Evolutionary conservation across 2,888 invertebrate species (phyloP).

Genomic region (Mythimna lalbum): DNA sequence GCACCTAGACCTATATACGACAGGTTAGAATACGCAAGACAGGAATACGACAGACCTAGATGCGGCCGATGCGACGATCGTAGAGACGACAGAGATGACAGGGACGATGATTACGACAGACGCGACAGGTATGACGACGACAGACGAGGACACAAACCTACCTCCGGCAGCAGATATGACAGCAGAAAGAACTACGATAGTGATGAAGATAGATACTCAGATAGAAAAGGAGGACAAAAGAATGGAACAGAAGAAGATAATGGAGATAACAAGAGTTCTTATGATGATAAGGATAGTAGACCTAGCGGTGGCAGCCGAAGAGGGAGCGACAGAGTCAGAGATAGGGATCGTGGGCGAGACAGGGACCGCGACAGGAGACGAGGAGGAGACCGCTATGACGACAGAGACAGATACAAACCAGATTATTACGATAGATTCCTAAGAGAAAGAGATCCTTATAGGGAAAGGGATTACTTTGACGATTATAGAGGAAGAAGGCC

Average conservation of each 20-base stretch:
- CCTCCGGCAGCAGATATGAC: slow-evolving; percentile 81
- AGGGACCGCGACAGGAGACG: slow-evolving; percentile 67
- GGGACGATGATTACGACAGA: slow-evolving; percentile 74
- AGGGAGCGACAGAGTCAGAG: slow-evolving; percentile 76
- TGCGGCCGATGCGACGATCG: slow-evolving; percentile 80
- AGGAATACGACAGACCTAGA: slow-evolving; percentile 75
- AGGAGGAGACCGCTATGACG: slow-evolving; percentile 74
- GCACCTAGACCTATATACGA: slow-evolving; percentile 75
- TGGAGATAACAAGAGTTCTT: slow-evolving; percentile 76
- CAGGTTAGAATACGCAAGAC: slow-evolving; percentile 70
- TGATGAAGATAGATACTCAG: slow-evolving; percentile 77
- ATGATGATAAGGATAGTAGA: slow-evolving; percentile 76
- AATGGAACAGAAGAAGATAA: slow-evolving; percentile 82
- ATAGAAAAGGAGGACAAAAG: slow-evolving; percentile 72
- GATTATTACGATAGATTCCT: slow-evolving; percentile 86
- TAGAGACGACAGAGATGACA: slow-evolving; percentile 69
- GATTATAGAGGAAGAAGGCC: slow-evolving; percentile 81
- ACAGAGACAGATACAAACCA: slow-evolving; percentile 84
- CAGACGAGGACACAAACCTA: slow-evolving; percentile 77
- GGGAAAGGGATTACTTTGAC: slow-evolving; percentile 81
- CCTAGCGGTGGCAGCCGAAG: slow-evolving; percentile 73
- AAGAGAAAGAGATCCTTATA: slow-evolving; percentile 83
- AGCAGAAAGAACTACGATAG: slow-evolving; percentile 72
- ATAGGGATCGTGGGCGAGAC: slow-evolving; percentile 75
- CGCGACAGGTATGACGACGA: slow-evolving; percentile 69